Conservation (phyloP, 2,888 invertebrate genomes). For the Leptogaster cylindrica region DNA sequence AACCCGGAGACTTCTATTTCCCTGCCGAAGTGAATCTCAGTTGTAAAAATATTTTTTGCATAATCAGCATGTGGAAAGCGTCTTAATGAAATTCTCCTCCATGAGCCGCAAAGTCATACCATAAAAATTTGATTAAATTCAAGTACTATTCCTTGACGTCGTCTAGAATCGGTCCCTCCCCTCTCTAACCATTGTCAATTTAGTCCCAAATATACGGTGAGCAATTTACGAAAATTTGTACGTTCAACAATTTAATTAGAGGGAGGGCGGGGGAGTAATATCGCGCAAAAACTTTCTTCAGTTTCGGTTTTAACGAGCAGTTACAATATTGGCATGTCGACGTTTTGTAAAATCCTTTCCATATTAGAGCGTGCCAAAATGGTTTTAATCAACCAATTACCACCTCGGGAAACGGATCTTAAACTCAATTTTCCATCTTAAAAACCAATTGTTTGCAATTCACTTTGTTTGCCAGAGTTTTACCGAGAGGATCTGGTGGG, state of each 20-base stretch:
- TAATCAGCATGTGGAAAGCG: constrained; percentile 35
- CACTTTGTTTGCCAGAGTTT: no score
- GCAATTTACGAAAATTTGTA: constrained; percentile 34
- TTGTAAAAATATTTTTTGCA: constrained; percentile 22
- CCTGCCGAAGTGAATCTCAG: constrained; percentile 3
- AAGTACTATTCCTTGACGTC: constrained; percentile 22
- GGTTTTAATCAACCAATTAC: constrained; percentile 46
- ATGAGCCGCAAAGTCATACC: constrained; percentile 39
- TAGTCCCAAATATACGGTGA: constrained; percentile 17
- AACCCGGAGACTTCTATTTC: constrained; percentile 1
- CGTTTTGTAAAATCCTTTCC: constrained; percentile 39
- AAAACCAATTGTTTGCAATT: constrained; percentile 33
- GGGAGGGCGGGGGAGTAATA: constrained; percentile 16
- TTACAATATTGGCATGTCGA: constrained; percentile 37
- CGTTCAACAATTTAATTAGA: constrained; percentile 32
- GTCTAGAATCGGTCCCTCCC: no score
- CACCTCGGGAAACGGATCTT: constrained; percentile 17
- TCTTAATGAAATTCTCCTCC: constrained; percentile 40
- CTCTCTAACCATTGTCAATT: background rate
- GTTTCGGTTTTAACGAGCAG: constrained; percentile 27
- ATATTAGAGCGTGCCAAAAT: constrained; percentile 36
- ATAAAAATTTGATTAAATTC: constrained; percentile 41
- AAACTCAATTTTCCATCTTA: constrained; percentile 8
- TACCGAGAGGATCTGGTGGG: constrained; percentile 7
- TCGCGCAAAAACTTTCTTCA: background rate